Evolutionary conservation across 2,113 vertebrate genomes (phyloP).

Genomic region (Hucho hucho): DNA sequence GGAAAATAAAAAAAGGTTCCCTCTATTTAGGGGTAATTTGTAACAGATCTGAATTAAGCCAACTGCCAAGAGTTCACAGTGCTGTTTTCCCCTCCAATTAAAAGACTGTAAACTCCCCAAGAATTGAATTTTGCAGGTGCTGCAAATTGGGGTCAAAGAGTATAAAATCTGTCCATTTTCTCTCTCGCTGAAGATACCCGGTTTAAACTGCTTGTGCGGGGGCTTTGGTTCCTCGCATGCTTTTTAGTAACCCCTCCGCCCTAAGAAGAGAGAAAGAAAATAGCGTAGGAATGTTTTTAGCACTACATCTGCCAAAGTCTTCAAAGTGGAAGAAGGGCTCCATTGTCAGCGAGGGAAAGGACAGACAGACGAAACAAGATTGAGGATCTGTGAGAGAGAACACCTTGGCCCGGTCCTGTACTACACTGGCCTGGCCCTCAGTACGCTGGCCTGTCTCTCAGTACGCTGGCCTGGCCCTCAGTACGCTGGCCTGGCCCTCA

Average conservation of each 20-base stretch:
- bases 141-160: constrained; percentile 55
- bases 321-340: constrained; percentile 58
- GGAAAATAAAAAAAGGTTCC: constrained; percentile 48
- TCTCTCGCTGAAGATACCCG: constrained; percentile 10
- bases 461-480: no score
- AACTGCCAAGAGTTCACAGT: constrained; percentile 51
- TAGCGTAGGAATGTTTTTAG: constrained; percentile 21
- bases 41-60: constrained; percentile 60
- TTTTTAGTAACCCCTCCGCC: constrained; percentile 17
- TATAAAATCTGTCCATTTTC: constrained; percentile 31
- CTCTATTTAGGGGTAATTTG: constrained; percentile 63
- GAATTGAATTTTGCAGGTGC: constrained; percentile 46
- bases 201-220: constrained; percentile 15
- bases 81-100: constrained; percentile 59
- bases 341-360: constrained; percentile 45
- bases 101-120: constrained; percentile 49
- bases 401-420: not conserved
- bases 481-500: no score
- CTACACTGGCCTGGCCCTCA: no score
- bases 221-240: constrained; percentile 13
- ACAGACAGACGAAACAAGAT: constrained; percentile 23
- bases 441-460: no score
- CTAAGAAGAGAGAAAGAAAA: constrained; percentile 14
- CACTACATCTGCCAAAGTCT: constrained; percentile 63
- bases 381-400: constrained; percentile 37